Conservation (phyloP, 2,113 vertebrate genomes). For the Potamarius usumacintae region DNA sequence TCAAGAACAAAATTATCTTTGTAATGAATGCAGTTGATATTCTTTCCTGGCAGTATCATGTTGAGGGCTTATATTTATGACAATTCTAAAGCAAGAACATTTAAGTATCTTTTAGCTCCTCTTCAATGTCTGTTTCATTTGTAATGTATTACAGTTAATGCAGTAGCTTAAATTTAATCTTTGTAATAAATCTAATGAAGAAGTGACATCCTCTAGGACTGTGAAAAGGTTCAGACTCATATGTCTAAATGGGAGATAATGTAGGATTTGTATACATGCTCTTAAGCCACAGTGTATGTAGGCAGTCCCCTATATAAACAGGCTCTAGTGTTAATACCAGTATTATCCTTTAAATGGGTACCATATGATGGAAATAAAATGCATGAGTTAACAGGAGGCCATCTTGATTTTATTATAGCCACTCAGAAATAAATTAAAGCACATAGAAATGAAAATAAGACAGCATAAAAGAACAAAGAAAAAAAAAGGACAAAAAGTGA, state of each 20-base stretch:
- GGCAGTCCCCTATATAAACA: neutral
- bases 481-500: slow-evolving; percentile 56
- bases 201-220: neutral
- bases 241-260: slow-evolving; percentile 37
- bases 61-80: neutral
- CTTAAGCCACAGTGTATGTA: slow-evolving; percentile 15
- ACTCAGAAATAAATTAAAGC: slow-evolving; percentile 60
- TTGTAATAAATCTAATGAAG: neutral
- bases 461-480: slow-evolving; percentile 36
- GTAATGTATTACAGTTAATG: slow-evolving; percentile 4
- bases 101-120: neutral
- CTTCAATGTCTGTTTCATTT: neutral
- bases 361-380: slow-evolving; percentile 41
- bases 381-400: slow-evolving; percentile 54
- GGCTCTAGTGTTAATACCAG: neutral
- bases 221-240: neutral
- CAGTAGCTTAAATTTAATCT: neutral
- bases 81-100: neutral
- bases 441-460: slow-evolving; percentile 49
- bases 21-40: neutral
- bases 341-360: neutral
- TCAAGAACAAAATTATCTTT: neutral
- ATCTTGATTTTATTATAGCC: slow-evolving; percentile 61
- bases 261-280: slow-evolving; percentile 40
- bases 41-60: neutral